Conservation (phyloP, 2,888 invertebrate genomes). For the Troglohyphantes excavatus region DNA sequence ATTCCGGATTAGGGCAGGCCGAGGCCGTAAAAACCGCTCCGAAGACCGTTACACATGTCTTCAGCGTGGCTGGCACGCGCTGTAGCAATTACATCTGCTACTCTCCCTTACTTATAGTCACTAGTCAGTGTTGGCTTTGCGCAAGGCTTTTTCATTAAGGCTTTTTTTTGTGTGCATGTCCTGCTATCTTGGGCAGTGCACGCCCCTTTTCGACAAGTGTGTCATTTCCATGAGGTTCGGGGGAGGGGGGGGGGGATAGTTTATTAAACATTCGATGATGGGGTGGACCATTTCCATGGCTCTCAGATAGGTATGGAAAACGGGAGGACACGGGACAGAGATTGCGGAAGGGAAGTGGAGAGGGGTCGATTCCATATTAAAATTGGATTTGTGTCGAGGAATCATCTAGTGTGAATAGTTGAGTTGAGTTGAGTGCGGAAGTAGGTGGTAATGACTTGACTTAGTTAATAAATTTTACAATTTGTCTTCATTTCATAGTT, state of each 20-base stretch:
- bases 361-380: conserved; percentile 41
- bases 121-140: no score
- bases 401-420: background rate
- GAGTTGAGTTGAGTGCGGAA: no score
- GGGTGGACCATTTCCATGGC: conserved; percentile 67
- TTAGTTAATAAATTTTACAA: no score
- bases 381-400: background rate
- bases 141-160: conserved; percentile 29
- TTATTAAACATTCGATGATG: conserved; percentile 77
- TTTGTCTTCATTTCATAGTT: no score
- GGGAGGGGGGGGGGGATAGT: conserved; percentile 63
- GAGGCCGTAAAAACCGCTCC: conserved; percentile 69
- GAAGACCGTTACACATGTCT: conserved; percentile 77
- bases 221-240: conserved; percentile 57
- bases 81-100: conserved; percentile 75
- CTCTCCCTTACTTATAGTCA: no score
- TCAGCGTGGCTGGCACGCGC: conserved; percentile 63
- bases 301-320: conserved; percentile 68
- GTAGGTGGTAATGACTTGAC: no score
- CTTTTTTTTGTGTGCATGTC: conserved; percentile 30
- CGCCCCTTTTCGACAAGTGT: conserved; percentile 37
- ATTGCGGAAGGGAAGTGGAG: background rate
- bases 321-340: conserved; percentile 37
- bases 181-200: conserved; percentile 59
- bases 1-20: conserved; percentile 71